Conservation (phyloP, 2,797 vertebrate genomes). For the Aselliscus stoliczkanus region DNA sequence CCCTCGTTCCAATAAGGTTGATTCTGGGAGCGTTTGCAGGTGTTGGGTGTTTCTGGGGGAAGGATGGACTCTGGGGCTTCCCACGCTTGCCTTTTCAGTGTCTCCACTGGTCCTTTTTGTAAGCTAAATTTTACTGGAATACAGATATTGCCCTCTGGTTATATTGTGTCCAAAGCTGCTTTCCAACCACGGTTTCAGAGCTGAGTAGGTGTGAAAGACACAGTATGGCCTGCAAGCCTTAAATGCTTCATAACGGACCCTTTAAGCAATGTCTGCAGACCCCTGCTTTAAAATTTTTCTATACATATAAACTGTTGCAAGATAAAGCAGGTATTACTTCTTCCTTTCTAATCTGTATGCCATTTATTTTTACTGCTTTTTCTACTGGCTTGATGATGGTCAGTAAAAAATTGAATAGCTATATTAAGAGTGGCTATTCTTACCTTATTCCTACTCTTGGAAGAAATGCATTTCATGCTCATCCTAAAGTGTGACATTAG, state of each 20-base stretch:
- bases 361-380: background rate
- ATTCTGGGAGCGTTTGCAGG: no score
- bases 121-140: background rate
- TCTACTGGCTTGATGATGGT: background rate
- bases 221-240: background rate
- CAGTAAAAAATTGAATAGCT: background rate
- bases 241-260: background rate
- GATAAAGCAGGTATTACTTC: background rate
- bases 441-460: background rate
- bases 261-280: background rate
- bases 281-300: background rate
- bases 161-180: background rate
- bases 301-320: background rate
- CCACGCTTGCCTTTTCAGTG: background rate
- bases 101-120: background rate
- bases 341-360: background rate
- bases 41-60: background rate
- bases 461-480: background rate
- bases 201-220: background rate
- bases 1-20: background rate
- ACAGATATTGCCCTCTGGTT: background rate
- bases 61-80: background rate
- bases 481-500: background rate
- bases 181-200: background rate
- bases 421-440: background rate